A percentile compares a stretch with the other conserved stretches of the same genome.
Conservation (phyloP, 2,888 invertebrate genomes). For the Platycheirus albimanus region DNA sequence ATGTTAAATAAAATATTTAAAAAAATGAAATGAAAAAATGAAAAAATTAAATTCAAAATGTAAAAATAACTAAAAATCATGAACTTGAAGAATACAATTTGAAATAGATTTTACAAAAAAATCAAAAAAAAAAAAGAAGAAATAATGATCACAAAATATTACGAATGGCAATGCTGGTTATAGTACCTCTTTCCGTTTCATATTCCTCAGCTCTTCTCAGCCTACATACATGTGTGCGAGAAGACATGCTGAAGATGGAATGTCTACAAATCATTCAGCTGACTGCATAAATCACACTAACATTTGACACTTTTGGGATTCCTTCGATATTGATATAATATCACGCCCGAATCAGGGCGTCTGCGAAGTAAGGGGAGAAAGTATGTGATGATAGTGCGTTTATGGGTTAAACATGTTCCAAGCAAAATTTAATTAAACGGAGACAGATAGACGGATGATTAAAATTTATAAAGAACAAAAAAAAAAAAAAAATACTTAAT, state of each 20-base stretch:
- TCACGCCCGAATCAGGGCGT: conserved; percentile 18
- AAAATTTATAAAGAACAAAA: conserved; percentile 47
- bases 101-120: too few species aligned
- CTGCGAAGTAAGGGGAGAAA: not conserved
- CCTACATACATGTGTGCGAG: conserved; percentile 19
- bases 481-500: conserved; percentile 6
- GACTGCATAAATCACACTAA: conserved; percentile 81
- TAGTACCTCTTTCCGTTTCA: conserved; percentile 32
- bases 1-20: too few species aligned
- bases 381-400: conserved; percentile 70
- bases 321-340: conserved; percentile 71
- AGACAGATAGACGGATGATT: conserved; percentile 76
- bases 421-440: conserved; percentile 78
- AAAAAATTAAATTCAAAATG: too few species aligned
- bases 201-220: conserved; percentile 12
- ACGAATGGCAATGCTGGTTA: conserved; percentile 6
- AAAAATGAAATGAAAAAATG: too few species aligned
- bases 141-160: not conserved
- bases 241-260: conserved; percentile 77
- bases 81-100: too few species aligned
- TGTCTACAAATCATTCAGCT: conserved; percentile 81
- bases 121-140: too few species aligned
- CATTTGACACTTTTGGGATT: conserved; percentile 81
- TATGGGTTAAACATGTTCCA: conserved; percentile 72
- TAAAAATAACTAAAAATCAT: too few species aligned